Evolutionary conservation across 2,888 invertebrate genomes (phyloP).

Genomic region (Pilophorus perplexus): DNA sequence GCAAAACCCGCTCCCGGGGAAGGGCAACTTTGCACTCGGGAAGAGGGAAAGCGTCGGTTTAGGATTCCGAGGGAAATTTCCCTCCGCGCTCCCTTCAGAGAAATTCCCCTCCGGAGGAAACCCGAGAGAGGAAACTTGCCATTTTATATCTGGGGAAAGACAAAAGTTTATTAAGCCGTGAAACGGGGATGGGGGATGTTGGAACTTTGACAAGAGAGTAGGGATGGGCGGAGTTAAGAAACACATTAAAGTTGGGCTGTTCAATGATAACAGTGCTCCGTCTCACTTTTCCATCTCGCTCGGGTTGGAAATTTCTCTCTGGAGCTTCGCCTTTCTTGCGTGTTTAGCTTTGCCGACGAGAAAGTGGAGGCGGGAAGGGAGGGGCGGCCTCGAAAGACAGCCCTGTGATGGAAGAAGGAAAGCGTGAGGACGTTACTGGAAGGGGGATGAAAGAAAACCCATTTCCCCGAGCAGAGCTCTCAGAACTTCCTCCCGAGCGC

Average conservation of each 20-base stretch:
- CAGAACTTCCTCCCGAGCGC: conserved; percentile 27
- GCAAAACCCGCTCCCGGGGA: neutral
- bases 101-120: no score
- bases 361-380: neutral
- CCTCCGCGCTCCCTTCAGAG: no score
- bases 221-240: conserved; percentile 42
- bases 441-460: conserved; percentile 44
- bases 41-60: neutral
- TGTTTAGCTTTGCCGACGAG: conserved; percentile 6
- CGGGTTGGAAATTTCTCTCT: conserved; percentile 20
- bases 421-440: neutral
- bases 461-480: conserved; percentile 40
- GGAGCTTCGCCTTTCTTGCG: conserved; percentile 11
- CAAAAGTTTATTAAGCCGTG: conserved; percentile 42
- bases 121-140: conserved; percentile 31
- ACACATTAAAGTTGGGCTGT: conserved; percentile 43
- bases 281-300: conserved; percentile 30
- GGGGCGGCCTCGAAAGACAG: neutral
- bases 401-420: neutral
- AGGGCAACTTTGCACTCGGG: conserved; percentile 39
- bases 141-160: conserved; percentile 40
- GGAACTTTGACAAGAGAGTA: conserved; percentile 39
- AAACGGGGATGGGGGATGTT: conserved; percentile 28
- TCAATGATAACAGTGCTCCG: conserved; percentile 42
- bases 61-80: no score